Base-by-base conservation (phyloP, 1,140 invertebrate genomes). In the Scaptomyza pallida region DNA sequence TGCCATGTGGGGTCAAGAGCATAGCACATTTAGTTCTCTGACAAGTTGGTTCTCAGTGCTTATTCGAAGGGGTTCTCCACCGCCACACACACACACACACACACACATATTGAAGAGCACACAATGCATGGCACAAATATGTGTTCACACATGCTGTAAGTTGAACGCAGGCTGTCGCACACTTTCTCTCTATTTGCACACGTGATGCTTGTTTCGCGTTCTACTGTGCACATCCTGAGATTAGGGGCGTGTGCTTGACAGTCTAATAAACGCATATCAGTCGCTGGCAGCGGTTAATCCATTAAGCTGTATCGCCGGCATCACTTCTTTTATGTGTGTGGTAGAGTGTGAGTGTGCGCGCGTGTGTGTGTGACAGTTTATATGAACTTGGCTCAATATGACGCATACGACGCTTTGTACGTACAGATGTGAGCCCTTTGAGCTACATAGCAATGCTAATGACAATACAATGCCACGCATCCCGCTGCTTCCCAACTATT, bases 231-330 rank as follows among this genome's bases (percentile, higher is more conserved):
- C 71, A 67, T 72, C 70, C 70, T 56, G 43, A 70, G 65, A 74
- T 68, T 72, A 75, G 72, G 57, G 62, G 78, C 82, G 71, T 88
- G 83, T 89, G 64, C 61, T 75, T 88, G 83, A 89, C 82, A 88
- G 83, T 75, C 78, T 82, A 88, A 88, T 88, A 88, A 88, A 88
- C 72, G 78, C 78, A 81, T 88, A 88, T 88, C 82, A 88, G 72
- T 72, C 64, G 82, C 65, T 74, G 82, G 60, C 75, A 82, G 78
- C 72, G 78, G 71, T 76, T 88, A 88, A 88, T 88, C 82, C 83
- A 88, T 88, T 88, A 88, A 88, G 75, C 78, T 65, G 59, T 85
- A 81, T 73, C 65, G 68, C 57, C 35, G 30, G 26, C 44, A 62
- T 33, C 16, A 43, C 23, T n/a, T 37, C 26, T 30, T 30, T 9